These are phyloP conservation scores for Acleris cristana DNA, from an alignment of 2,888 invertebrate species.

Conservation along the genomic window DNA sequence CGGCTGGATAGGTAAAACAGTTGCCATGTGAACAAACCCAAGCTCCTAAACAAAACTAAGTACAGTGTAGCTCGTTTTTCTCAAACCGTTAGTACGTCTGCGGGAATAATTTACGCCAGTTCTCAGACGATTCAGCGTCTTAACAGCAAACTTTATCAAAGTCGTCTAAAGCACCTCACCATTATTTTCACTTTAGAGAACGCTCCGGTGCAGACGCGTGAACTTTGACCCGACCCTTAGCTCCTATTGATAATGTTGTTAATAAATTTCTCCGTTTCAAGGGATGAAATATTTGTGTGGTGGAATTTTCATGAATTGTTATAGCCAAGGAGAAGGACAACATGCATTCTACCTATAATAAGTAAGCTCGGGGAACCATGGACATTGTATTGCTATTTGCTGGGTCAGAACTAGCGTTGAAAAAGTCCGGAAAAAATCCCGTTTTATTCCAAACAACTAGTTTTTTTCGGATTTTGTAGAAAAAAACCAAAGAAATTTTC, in stretches of 20 bases:
- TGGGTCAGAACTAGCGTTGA: too few relatives aligned
- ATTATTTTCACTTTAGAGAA: slow-evolving; percentile 34
- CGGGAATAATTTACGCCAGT: slow-evolving; percentile 19
- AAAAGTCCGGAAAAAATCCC: too few relatives aligned
- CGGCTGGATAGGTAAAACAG: too few relatives aligned
- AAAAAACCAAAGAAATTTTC: too few relatives aligned
- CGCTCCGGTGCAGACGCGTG: slow-evolving; percentile 14
- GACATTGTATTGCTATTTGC: too few relatives aligned
- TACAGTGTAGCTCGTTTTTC: slow-evolving; percentile 18
- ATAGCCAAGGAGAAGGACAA: too few relatives aligned
- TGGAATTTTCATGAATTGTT: too few relatives aligned
- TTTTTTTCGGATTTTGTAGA: too few relatives aligned
- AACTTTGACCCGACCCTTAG: slow-evolving; percentile 28
- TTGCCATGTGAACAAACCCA: too few relatives aligned
- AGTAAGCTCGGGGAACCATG: too few relatives aligned
- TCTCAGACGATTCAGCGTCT: slow-evolving; percentile 12
- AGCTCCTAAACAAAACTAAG: background rate
- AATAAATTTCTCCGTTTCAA: background rate
- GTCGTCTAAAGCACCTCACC: slow-evolving; percentile 31
- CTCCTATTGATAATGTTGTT: slow-evolving; percentile 14
- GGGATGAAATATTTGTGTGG: background rate
- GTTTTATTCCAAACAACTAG: too few relatives aligned
- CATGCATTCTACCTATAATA: background rate
- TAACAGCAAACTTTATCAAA: slow-evolving; percentile 28
- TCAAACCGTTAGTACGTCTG: slow-evolving; percentile 6